These are phyloP conservation scores for Agrochola litura DNA, from an alignment of 2,888 invertebrate genomes.

Conservation along the genomic window DNA sequence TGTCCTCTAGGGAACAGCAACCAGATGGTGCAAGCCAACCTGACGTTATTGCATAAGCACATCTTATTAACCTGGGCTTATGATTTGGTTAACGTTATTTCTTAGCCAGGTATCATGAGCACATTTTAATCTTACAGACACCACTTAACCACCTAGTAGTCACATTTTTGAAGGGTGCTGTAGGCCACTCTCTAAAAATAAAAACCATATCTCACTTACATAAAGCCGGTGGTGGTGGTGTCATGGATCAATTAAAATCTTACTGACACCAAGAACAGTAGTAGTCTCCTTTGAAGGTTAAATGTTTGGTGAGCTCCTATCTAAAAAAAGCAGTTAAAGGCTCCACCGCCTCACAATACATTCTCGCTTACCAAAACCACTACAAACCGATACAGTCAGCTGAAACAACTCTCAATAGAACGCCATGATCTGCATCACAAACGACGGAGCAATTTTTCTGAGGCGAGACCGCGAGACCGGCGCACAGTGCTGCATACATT, in stretches of 20 bases:
- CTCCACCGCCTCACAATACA: neutral
- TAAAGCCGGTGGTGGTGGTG: neutral
- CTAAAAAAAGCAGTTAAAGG: neutral
- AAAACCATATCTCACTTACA: neutral
- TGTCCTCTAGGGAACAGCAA: slow-evolving; percentile 19
- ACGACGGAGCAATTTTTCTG: slow-evolving; percentile 76
- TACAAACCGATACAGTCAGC: slow-evolving; percentile 45
- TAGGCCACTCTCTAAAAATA: neutral
- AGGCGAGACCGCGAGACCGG: slow-evolving; percentile 74
- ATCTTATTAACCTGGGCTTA: slow-evolving; percentile 26
- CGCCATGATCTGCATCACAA: slow-evolving; percentile 79
- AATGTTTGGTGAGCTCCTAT: too few species aligned
- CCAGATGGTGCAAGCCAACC: slow-evolving; percentile 40
- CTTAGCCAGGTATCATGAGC: neutral
- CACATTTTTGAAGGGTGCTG: too few species aligned
- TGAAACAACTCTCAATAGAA: slow-evolving; percentile 58
- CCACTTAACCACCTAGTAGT: neutral
- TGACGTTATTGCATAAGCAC: slow-evolving; percentile 14
- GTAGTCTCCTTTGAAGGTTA: neutral
- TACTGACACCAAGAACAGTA: neutral
- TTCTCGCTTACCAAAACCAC: slow-evolving; percentile 27
- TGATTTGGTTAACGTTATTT: neutral
- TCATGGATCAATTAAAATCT: neutral
- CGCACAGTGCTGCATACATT: slow-evolving; percentile 83
- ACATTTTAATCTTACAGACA: neutral